Evolutionary conservation across 2,888 invertebrate species (phyloP), one percentile per base, ranked within the genome.

Genomic region (Pycnomerus fuliginosus): DNA sequence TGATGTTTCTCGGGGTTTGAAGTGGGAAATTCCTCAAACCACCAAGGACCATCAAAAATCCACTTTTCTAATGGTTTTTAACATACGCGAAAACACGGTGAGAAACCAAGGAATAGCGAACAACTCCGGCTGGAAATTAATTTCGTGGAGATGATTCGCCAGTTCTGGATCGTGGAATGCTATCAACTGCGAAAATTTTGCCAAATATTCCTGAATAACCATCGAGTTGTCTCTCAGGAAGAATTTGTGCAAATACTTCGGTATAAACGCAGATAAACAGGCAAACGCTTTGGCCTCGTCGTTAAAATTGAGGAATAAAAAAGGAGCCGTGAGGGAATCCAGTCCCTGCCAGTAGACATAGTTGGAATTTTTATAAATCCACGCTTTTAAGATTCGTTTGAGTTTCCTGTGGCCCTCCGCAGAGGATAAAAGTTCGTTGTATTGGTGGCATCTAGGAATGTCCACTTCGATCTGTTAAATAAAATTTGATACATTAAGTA

Each of bases 271-370:
- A 15, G 90, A 87, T n/a, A 99, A 76, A 67, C 97, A 97, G 15
- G 94, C 86, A 72, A 90, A 98, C 0, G 98, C 98, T 54, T 92
- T 80, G 15, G 96, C 96, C 83, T 98, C 96, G 70, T 97, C 83
- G 69, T 94, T 94, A 68, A 99, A 99, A 75, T 99, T 95, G 17
- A 99, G 79, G 69, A 89, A 92, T 2, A 99, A 76, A 76, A 99
- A 99, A 0, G 99, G 99, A 0, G 99, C 99, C 37, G 95, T 94
- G 10, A 99, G 76, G 0, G 98, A 99, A 74, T 99, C 99, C 40
- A 99, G 75, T 1, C 99, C 99, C 75, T 99, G 99, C 99, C 99
- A 99, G 72, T 99, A 99, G 1, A 99, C 99, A 63, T 97, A 98
- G 63, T 95, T 86, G 0, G 90, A 87, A 76, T 97, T 93, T 44